Conservation (phyloP, 2,888 invertebrate species). For the Tipula lateralis region DNA sequence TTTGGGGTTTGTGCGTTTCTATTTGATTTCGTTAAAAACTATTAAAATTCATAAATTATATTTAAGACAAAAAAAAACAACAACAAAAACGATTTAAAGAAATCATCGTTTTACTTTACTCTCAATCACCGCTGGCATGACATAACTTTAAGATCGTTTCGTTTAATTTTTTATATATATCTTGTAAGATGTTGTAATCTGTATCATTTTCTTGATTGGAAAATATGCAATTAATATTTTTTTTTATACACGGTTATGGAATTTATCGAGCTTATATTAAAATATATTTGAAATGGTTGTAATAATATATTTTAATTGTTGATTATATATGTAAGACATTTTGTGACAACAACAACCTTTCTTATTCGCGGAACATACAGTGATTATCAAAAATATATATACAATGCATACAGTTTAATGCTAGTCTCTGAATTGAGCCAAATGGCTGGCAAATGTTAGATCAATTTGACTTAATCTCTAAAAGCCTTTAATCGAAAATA, state of each 20-base stretch:
- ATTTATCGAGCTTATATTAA: not conserved
- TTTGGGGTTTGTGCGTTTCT: not conserved
- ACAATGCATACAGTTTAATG: no score
- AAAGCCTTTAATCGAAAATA: no score
- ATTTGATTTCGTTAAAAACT: not conserved
- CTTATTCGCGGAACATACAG: no score
- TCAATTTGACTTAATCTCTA: no score
- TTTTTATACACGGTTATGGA: not conserved
- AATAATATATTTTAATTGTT: slow-evolving; percentile 15
- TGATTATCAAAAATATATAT: no score
- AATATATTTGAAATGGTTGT: not conserved
- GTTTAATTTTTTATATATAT: not conserved
- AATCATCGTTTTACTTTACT: slow-evolving; percentile 24
- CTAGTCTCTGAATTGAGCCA: no score
- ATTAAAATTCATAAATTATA: slow-evolving; percentile 19
- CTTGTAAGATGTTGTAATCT: slow-evolving; percentile 24
- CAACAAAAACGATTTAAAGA: not conserved
- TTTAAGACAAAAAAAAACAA: not conserved
- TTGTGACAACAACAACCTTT: not conserved
- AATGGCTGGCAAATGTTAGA: no score
- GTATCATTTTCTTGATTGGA: slow-evolving; percentile 24
- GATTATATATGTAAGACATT: not conserved
- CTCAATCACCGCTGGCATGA: slow-evolving; percentile 24
- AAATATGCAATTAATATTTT: slow-evolving; percentile 11
- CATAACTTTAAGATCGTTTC: slow-evolving; percentile 24